phyloP scores from a whole-genome alignment of 2,113 vertebrate genomes.

The Cichladusa arquata region DNA sequence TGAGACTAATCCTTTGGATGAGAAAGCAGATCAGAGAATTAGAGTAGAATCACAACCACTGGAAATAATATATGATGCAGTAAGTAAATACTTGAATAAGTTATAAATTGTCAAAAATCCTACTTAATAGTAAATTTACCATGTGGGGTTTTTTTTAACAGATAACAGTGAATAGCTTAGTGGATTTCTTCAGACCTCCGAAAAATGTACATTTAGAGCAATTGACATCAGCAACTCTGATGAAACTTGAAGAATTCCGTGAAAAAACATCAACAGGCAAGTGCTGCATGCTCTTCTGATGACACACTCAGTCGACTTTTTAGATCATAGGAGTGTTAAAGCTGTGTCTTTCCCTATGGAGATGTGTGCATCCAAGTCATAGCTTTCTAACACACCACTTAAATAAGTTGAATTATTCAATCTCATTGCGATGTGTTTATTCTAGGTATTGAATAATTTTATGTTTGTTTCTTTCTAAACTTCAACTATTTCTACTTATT shows the following conservation, averaged over 20 bases:
- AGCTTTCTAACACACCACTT: not conserved
- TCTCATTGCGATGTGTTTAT: not conserved
- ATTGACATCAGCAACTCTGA: constrained; percentile 90
- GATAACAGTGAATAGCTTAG: constrained; percentile 91
- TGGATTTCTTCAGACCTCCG: constrained; percentile 90
- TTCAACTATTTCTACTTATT: not conserved
- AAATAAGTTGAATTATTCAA: not conserved
- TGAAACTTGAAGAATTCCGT: constrained; percentile 96
- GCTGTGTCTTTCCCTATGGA: not conserved
- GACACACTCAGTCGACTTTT: not conserved
- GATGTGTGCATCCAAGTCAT: not conserved
- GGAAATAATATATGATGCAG: constrained; percentile 96
- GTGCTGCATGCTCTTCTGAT: not conserved
- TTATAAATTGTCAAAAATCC: not conserved
- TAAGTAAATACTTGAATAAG: constrained; percentile 71
- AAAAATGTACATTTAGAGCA: constrained; percentile 89
- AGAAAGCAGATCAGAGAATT: constrained; percentile 84
- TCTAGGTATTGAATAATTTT: not conserved
- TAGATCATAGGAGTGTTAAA: not conserved
- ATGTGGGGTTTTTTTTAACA: constrained; percentile 53
- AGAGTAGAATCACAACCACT: constrained; percentile 89
- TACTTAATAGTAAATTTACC: not conserved
- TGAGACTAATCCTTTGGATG: constrained; percentile 94
- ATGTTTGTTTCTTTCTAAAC: not conserved
- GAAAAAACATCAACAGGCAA: constrained; percentile 94